Evolutionary conservation across 1,140 invertebrate genomes (phyloP), one percentile per base, ranked within the genome.

Genomic region (Meloidogyne floridensis): DNA sequence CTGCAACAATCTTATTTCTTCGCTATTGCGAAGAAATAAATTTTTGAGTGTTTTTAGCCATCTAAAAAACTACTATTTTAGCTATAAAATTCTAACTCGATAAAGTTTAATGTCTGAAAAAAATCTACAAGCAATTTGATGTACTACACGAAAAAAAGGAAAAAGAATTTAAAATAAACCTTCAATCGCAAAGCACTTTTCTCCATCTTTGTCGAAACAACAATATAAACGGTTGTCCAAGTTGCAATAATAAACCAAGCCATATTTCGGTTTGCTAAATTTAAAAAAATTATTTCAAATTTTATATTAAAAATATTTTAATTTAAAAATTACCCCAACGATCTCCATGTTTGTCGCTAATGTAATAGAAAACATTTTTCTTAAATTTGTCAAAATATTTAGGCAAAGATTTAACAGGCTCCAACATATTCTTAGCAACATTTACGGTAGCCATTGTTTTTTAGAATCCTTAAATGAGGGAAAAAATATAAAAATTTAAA

Each of bases 251-350:
- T n/a, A n/a, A 65, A 65, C 6, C n/a, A 65, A 65, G 59, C 59
- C 1, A 15, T 15, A 65, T 65, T 65, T 65, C 59, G 59, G n/a
- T 65, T 65, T 18, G 59, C 59, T 65, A 65, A n/a, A 65, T 59
- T 3, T n/a, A 65, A 65, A 54, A 11, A 9, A 54, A 7, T n/a
- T 65, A 65, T n/a, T 32, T 32, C 32, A 32, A 32, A 32, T 32
- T 32, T 32, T 13, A n/a, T n/a, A n/a, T n/a, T n/a, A 6, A 65
- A 5, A 65, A 65, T n/a, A 65, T 3, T 59, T n/a, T 65, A n/a
- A n/a, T 65, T n/a, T 54, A 59, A 59, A 65, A n/a, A 65, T n/a
- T n/a, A 65, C 59, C 59, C 59, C 59, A 65, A 65, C 59, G 59
- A 65, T 65, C 59, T 65, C 59, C 59, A 15, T 65, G 59, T n/a